These are phyloP conservation scores for Microchrysa polita DNA, from an alignment of 2,888 invertebrate species.

Conservation along the genomic window DNA sequence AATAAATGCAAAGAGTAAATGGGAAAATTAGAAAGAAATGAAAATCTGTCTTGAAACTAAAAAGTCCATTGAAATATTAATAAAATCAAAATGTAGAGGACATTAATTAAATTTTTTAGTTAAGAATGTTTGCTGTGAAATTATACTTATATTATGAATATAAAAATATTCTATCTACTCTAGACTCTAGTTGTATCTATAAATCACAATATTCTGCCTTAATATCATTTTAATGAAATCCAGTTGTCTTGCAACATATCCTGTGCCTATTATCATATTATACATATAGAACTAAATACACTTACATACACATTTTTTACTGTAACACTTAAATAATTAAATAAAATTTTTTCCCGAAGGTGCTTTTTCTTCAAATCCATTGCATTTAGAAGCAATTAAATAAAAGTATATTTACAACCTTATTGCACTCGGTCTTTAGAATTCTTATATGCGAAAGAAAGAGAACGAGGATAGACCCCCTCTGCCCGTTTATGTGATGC, in stretches of 20 bases:
- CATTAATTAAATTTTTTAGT: neutral
- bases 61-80: too few species aligned
- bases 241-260: conserved; percentile 28
- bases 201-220: neutral
- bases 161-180: neutral
- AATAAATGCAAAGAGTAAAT: too few species aligned
- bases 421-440: too few species aligned
- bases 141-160: neutral
- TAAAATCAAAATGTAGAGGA: too few species aligned
- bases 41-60: neutral
- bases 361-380: too few species aligned
- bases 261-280: conserved; percentile 22
- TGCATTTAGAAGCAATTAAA: too few species aligned
- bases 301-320: neutral
- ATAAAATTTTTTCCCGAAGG: too few species aligned
- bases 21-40: neutral
- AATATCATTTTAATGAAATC: neutral
- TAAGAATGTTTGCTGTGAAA: neutral
- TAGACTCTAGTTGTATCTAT: too few species aligned
- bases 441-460: too few species aligned
- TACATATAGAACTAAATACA: neutral
- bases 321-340: neutral
- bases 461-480: too few species aligned
- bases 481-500: too few species aligned
- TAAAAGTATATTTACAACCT: too few species aligned